Evolutionary conservation across 2,113 vertebrate genomes (phyloP).

Genomic region (Alces alces): DNA sequence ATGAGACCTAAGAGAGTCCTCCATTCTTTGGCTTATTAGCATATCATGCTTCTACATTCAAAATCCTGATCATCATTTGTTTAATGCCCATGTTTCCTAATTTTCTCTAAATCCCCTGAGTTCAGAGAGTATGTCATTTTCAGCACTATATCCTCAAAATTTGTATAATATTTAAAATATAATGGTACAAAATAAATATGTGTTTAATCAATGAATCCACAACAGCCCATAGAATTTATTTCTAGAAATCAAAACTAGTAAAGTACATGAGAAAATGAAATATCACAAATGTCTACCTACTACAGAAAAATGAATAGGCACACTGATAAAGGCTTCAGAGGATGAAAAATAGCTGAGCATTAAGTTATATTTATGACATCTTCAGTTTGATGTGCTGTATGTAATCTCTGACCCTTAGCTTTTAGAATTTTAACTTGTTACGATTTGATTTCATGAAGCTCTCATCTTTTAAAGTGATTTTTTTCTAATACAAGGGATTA

Average conservation of each 20-base stretch:
- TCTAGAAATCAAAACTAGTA: neutral
- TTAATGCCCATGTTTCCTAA: neutral
- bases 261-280: neutral
- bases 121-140: neutral
- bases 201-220: neutral
- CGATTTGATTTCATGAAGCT: neutral
- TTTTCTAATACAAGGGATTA: constrained; percentile 31
- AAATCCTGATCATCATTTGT: neutral
- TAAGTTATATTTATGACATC: neutral
- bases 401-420: neutral
- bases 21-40: neutral
- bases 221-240: neutral
- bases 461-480: neutral
- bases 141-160: neutral
- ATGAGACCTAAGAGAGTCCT: neutral
- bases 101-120: neutral
- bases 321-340: neutral
- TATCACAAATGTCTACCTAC: neutral
- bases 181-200: neutral
- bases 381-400: neutral
- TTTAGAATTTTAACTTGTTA: constrained; percentile 7
- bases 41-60: neutral
- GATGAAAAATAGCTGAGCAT: neutral
- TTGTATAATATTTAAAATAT: neutral
- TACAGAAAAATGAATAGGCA: neutral